A percentile compares a stretch with the other conserved stretches of the same genome.
Conservation (phyloP, 2,797 vertebrate genomes). For the Coracias cyanogaster region DNA sequence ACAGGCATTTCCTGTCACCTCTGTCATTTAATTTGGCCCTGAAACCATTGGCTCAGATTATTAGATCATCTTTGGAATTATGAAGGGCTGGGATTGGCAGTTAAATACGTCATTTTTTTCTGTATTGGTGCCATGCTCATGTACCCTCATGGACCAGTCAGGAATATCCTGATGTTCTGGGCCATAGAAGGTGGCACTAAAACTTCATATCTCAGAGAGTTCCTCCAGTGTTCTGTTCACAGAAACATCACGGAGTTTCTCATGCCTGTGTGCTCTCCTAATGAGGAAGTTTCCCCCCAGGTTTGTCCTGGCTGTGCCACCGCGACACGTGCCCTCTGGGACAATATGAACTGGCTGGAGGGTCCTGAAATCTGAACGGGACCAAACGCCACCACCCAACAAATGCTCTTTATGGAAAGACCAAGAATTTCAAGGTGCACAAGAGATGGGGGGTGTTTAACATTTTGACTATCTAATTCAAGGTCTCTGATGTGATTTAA, state of each 20-base stretch:
- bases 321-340: background rate
- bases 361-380: background rate
- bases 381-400: background rate
- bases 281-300: background rate
- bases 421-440: background rate
- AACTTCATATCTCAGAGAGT: rapidly evolving
- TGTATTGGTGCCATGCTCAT: background rate
- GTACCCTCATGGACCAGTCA: background rate
- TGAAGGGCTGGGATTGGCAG: background rate
- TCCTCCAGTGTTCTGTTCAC: background rate
- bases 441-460: background rate
- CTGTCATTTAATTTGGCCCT: slow-evolving; percentile 42
- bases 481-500: background rate
- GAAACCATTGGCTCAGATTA: slow-evolving; percentile 45
- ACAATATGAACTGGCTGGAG: background rate
- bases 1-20: background rate
- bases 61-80: slow-evolving; percentile 27
- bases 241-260: background rate
- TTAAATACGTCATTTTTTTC: background rate
- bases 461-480: background rate
- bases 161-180: background rate
- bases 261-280: background rate
- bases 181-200: background rate
- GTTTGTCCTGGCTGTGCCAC: background rate
- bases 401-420: background rate